Base-by-base conservation (phyloP, 1,140 invertebrate species). In the Ostrea edulis region DNA sequence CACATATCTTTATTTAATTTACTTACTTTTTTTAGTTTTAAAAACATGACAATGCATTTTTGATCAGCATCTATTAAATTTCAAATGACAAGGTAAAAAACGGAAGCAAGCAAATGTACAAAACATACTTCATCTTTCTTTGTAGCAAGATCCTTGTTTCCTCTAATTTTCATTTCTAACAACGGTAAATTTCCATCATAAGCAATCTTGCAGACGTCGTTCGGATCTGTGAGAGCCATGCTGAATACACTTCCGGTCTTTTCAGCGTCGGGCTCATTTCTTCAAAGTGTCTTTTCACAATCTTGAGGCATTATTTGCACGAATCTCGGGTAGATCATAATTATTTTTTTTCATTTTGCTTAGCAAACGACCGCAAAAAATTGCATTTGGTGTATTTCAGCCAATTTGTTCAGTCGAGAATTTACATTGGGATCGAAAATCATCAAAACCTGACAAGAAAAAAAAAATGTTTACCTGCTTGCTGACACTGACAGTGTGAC, bases 161-260 rank as follows among this genome's bases (percentile, higher is more conserved):
- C 89, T 54, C 87, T 85, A 53, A 93, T 84, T 87, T 91, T 93
- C n/a, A 88, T 25, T 84, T 92, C 91, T 2, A 94, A 85, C 35
- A 89, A 65, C 29, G 83, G 88, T 20, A 91, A 88, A 82, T 93
- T 92, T 29, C 93, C 93, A 58, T 94, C 93, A 83, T 92, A 93
- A 0, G 93, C 93, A 20, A 93, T 83, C 87, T 93, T 90, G 77
- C 93, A 92, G 25, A 94, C 86, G 86, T 94, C 92, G 54, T 93
- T 91, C 29, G 85, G 62, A 20, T 90, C 86, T 53, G 51, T 86
- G 35, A 85, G 77, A 51, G 87, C 87, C 87, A 88, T 88, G 65
- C 85, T 83, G 44, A 17, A 51, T 22, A 8, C 14, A 35, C 44
- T 81, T 51, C 71, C 25, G 44, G 20, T 52, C 14, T n/a, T 54